These are phyloP conservation scores for Ceramica pisi DNA, from an alignment of 2,888 invertebrate genomes.

Conservation along the genomic window DNA sequence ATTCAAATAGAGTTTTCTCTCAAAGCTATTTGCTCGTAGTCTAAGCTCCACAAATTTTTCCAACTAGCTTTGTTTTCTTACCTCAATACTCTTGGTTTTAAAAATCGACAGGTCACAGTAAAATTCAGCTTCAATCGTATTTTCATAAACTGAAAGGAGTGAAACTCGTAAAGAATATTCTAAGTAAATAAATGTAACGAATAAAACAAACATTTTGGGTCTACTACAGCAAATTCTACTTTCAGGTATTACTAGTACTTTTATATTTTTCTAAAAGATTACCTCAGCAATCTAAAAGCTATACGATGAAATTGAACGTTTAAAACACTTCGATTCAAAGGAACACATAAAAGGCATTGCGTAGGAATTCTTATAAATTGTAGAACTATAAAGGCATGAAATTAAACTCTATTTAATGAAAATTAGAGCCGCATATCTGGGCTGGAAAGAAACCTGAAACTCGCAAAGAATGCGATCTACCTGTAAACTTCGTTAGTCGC, in stretches of 20 bases:
- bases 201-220: background rate
- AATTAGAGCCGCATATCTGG: constrained; percentile 1
- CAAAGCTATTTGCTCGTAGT: constrained; percentile 18
- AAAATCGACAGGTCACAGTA: constrained; percentile 10
- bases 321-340: background rate
- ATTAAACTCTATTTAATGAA: constrained; percentile 5
- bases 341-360: background rate
- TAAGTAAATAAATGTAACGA: constrained; percentile 12
- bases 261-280: constrained; percentile 14
- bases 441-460: constrained; percentile 8
- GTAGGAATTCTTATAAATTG: background rate
- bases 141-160: background rate
- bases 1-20: constrained; percentile 31
- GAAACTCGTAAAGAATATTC: background rate
- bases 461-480: constrained; percentile 14
- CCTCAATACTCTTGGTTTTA: constrained; percentile 3
- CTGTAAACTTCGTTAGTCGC: background rate
- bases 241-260: background rate
- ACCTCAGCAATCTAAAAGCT: constrained; percentile 12
- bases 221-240: constrained; percentile 3
- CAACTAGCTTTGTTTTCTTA: constrained; percentile 3
- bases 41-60: constrained; percentile 13
- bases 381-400: background rate
- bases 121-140: constrained; percentile 4
- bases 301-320: constrained; percentile 8